These are phyloP conservation scores for Aethes cnicana DNA, from an alignment of 2,888 invertebrate genomes.

Conservation along the genomic window DNA sequence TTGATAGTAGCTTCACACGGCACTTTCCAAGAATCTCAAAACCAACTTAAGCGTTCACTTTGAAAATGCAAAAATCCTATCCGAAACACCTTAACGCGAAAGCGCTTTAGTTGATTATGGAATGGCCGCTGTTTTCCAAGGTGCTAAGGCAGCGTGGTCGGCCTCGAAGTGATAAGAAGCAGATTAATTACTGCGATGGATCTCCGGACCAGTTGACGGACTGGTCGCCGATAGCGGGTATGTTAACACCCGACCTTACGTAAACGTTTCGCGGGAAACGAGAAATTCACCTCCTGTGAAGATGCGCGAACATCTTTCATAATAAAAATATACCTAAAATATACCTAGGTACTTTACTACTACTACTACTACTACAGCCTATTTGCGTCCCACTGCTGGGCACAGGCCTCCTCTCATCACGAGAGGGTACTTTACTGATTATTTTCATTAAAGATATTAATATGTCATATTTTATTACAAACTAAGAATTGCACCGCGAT, in stretches of 20 bases:
- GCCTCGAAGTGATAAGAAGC: conserved; percentile 46
- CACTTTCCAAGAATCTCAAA: conserved; percentile 16
- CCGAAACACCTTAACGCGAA: background rate
- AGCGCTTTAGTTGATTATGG: background rate
- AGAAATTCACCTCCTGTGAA: no score
- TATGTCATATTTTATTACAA: no score
- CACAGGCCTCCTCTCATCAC: no score
- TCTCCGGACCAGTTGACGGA: conserved; percentile 49
- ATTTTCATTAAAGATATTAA: no score
- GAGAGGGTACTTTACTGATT: no score
- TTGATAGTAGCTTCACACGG: background rate
- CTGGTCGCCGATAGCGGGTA: conserved; percentile 58
- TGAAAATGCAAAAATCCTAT: background rate
- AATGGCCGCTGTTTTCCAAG: background rate
- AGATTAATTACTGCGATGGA: conserved; percentile 76
- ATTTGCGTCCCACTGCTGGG: no score
- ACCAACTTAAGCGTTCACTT: conserved; percentile 5
- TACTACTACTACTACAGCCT: no score
- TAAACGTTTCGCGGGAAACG: conserved; percentile 37
- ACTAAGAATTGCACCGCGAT: no score
- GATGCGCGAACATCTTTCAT: no score
- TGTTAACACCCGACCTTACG: conserved; percentile 41
- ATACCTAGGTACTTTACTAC: no score
- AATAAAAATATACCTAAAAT: no score
- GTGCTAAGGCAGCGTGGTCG: background rate